Evolutionary conservation across 2,888 invertebrate genomes (phyloP), one percentile per base, ranked within the genome.

Genomic region (Leptopilina syphax): DNA sequence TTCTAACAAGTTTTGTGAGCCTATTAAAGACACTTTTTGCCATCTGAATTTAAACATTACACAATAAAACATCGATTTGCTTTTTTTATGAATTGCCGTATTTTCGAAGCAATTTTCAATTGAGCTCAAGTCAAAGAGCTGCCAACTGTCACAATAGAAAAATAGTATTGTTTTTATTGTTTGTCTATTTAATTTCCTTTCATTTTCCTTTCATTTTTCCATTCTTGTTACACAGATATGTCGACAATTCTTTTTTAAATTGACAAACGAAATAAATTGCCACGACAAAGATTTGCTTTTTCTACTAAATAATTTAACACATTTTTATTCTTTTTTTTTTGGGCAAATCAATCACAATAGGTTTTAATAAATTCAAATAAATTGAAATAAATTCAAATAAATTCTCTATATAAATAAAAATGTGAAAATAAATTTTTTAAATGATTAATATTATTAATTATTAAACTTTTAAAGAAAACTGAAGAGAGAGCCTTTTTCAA

Each of bases 1-100:
- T 18, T 84, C 83, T 83, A 79, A 83, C 63, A 77, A 82, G 81
- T 50, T 81, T 83, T 81, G 47, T 70, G 78, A 78, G 78, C 78
- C 34, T 68, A 44, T 78, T 47, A 13, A 78, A 67, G 41, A 76
- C 76, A 76, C 44, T 78, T 68, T 18, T 68, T 27, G 66, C 78
- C 76, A 10, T 80, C 66, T 4, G 10, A n/a, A 54, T 78, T 60
- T 57, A 27, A 10, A 73, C 68, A 60, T 77, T 41, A 57, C 54
- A 65, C 57, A 77, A 73, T 70, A 65, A 47, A 81, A 65, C 65
- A 50, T 34, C 3, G 54, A 34, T 70, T 6, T 57, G 54, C 1
- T 54, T 70, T 27, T 7, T 3, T 34, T 34, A 44, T 41, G 7
- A 27, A 54, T 73, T n/a, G 34, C 12, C 13, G 73, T 73, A 73